These are phyloP conservation scores for Pteromalus puparum DNA, from an alignment of 1,140 invertebrate species.

Conservation along the genomic window DNA sequence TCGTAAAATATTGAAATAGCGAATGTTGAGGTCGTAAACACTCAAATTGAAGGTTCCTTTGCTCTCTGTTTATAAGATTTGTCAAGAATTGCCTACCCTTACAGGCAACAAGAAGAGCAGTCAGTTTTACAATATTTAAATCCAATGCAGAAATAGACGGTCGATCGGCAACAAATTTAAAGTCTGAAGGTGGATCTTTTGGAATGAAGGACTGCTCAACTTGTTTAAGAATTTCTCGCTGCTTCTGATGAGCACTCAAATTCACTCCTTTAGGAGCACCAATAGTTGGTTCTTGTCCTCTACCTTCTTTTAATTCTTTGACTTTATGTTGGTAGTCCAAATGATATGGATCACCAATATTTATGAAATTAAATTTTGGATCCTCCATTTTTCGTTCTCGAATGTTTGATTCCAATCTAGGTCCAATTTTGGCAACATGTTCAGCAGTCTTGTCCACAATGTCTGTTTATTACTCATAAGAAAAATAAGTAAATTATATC, in stretches of 20 bases:
- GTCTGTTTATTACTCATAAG: constrained; percentile 77
- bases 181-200: constrained; percentile 96
- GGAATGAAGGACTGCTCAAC: constrained; percentile 92
- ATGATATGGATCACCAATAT: constrained; percentile 97
- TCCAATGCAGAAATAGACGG: constrained; percentile 98
- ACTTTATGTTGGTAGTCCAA: constrained; percentile 99
- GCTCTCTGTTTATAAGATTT: constrained; percentile 98
- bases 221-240: constrained; percentile 92
- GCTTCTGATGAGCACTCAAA: constrained; percentile 87
- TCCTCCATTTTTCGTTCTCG: constrained; percentile 97
- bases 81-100: constrained; percentile 99
- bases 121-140: constrained; percentile 98
- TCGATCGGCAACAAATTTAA: constrained; percentile 98
- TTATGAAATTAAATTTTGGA: constrained; percentile 99
- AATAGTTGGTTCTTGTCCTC: constrained; percentile 76
- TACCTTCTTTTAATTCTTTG: constrained; percentile 95
- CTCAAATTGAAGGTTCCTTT: constrained; percentile 99
- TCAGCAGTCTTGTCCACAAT: constrained; percentile 99
- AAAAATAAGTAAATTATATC: constrained; percentile 15
- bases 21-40: constrained; percentile 99
- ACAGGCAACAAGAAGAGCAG: constrained; percentile 98
- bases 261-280: constrained; percentile 73
- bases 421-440: constrained; percentile 98
- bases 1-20: constrained; percentile 98
- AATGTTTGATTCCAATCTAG: constrained; percentile 98